Conservation (phyloP, 37 sponge, comb jelly and placozoan species). For the Sycon ciliatum region DNA sequence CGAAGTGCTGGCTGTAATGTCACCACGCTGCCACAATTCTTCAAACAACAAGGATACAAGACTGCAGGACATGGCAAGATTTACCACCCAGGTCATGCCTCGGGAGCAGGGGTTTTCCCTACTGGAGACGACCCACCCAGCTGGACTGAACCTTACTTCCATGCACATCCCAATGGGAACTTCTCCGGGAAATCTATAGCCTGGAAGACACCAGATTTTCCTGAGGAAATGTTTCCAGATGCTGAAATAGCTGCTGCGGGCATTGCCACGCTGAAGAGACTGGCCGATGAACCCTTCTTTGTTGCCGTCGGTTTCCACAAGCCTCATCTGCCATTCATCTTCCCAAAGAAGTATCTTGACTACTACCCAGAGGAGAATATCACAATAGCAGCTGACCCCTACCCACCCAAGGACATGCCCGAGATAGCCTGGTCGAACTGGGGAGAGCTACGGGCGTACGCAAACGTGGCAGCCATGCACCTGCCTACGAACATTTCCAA, state of each 20-base stretch:
- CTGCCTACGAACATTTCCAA: neutral
- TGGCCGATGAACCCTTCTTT: slow-evolving; percentile 25
- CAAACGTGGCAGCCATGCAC: neutral
- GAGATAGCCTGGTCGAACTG: slow-evolving; percentile 20
- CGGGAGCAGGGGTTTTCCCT: too few relatives aligned
- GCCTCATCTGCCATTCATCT: slow-evolving; percentile 39
- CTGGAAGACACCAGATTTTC: neutral
- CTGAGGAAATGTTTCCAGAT: neutral
- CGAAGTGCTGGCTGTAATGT: slow-evolving; percentile 27
- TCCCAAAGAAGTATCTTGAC: slow-evolving; percentile 26
- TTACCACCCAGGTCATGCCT: slow-evolving; percentile 11
- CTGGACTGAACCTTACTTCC: slow-evolving; percentile 2
- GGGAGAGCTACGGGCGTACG: neutral
- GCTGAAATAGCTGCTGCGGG: neutral
- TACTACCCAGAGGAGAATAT: slow-evolving; percentile 26
- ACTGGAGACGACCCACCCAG: neutral
- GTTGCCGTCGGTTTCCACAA: slow-evolving; percentile 46
- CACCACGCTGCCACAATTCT: slow-evolving; percentile 44
- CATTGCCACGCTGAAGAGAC: neutral
- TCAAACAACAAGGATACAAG: slow-evolving; percentile 42
- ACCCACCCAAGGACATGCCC: slow-evolving; percentile 29
- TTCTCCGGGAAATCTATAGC: too few relatives aligned
- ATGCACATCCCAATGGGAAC: neutral
- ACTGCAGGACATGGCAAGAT: slow-evolving; percentile 36
- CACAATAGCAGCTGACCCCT: slow-evolving; percentile 20